Percentiles rank a stretch among this genome's conserved stretches.
These are phyloP conservation scores for Cephus runcator DNA, from an alignment of 2,888 invertebrate genomes.

Conservation along the genomic window DNA sequence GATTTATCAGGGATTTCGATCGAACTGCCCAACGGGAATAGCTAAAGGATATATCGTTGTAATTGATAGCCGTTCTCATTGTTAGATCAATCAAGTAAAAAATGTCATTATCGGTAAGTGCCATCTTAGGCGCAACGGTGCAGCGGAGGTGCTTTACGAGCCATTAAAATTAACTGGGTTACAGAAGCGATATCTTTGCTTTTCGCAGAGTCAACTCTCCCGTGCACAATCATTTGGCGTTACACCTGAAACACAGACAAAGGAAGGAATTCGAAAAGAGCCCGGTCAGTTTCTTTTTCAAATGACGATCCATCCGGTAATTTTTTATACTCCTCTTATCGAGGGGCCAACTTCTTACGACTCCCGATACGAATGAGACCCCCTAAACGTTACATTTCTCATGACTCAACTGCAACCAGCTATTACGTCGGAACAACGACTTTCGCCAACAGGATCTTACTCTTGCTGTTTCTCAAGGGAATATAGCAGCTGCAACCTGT, in stretches of 20 bases:
- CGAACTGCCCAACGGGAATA: background rate
- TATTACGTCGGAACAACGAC: background rate
- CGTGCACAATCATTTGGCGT: background rate
- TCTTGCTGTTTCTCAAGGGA: background rate
- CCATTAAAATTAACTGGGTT: conserved; percentile 47
- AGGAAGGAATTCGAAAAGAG: background rate
- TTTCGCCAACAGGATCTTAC: background rate
- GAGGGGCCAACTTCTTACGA: background rate
- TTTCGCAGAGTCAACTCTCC: background rate
- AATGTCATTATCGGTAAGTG: background rate
- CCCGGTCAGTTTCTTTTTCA: background rate
- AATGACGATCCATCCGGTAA: background rate
- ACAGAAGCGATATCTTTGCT: conserved; percentile 39
- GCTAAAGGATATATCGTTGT: background rate
- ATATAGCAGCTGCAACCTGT: background rate
- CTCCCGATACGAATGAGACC: background rate
- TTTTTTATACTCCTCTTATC: background rate
- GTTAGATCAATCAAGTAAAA: background rate
- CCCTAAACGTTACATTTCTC: background rate
- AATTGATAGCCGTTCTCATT: background rate
- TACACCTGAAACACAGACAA: background rate
- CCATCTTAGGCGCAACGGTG: background rate
- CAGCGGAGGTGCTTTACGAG: conserved; percentile 28
- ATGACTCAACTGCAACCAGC: background rate
- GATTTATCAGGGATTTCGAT: background rate